These are phyloP conservation scores for Falco novaeseelandiae DNA, from an alignment of 2,797 vertebrate species.

Conservation along the genomic window DNA sequence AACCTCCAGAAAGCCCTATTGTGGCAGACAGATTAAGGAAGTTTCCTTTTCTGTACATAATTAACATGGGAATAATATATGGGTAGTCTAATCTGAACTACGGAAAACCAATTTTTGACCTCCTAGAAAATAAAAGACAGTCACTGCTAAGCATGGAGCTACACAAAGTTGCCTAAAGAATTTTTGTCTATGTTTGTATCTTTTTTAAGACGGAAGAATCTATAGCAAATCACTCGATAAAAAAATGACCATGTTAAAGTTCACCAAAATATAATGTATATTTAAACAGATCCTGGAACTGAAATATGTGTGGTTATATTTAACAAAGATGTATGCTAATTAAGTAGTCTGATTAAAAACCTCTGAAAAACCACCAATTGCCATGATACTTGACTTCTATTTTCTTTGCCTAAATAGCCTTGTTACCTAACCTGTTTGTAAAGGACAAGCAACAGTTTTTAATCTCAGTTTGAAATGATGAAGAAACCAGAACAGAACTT, in stretches of 20 bases:
- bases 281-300: neutral
- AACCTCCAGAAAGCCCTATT: neutral
- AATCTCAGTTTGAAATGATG: neutral
- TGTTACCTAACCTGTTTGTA: neutral
- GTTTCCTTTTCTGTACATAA: conserved; percentile 28
- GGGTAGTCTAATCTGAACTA: neutral
- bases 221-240: neutral
- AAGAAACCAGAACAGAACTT: neutral
- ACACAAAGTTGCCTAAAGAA: neutral
- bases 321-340: neutral
- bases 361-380: neutral
- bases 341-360: neutral
- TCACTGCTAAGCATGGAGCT: neutral
- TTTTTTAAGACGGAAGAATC: neutral
- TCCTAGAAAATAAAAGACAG: neutral
- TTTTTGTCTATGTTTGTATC: neutral
- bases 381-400: neutral
- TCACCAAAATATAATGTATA: neutral
- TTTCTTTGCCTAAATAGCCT: neutral
- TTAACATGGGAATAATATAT: neutral
- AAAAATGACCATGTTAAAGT: neutral
- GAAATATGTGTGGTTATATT: conserved; percentile 9
- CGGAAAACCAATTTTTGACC: neutral
- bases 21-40: neutral
- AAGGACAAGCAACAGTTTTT: neutral